Evolutionary conservation across 1,140 invertebrate species (phyloP), one percentile per base, ranked within the genome.

Genomic region (Propsilocerus akamusi): DNA sequence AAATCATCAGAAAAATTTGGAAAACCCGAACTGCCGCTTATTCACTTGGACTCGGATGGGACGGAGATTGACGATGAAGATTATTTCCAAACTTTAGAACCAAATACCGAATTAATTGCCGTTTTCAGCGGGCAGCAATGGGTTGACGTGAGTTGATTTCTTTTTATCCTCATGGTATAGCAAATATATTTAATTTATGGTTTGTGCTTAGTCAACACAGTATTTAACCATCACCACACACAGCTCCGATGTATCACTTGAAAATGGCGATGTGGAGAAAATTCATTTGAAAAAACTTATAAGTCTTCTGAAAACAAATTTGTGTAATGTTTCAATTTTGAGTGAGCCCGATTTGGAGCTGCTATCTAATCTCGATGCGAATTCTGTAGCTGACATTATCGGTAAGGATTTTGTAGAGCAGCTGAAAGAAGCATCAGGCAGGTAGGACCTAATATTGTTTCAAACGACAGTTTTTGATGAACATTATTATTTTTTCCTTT

Each of bases 41-140:
- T 86, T 32, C 81, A 87, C 25, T 65, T 90, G 52, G 86, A 90
- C 60, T 77, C 74, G 51, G 86, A 90, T 67, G 86, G 82, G 17
- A 90, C 86, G 1, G 86, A 89, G 71, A 82, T 90, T 26, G 86
- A 90, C 55, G 85, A 87, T 58, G 83, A 89, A 62, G 85, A 88
- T 60, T 89, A 88, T 64, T 89, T 89, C 63, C 79, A 76, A 26
- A 89, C 84, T 1, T 67, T 89, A 48, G 83, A 89, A 57, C 78
- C 75, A 52, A 83, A 89, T 57, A 86, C 84, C 6, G 79, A 75
- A 58, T 68, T 90, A 53, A 88, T 90, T 79, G 72, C 86, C 6
- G 70, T 89, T 22, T 74, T 76, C 47, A 75, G 75, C 14, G 74
- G 76, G 53, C 77, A 88, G 62, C 81, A 80, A 57, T 86, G 84